A percentile compares a stretch with the other conserved stretches of the same genome.
phyloP scores from a whole-genome alignment of 2,888 invertebrate species.

The Sialis fuliginosa region DNA sequence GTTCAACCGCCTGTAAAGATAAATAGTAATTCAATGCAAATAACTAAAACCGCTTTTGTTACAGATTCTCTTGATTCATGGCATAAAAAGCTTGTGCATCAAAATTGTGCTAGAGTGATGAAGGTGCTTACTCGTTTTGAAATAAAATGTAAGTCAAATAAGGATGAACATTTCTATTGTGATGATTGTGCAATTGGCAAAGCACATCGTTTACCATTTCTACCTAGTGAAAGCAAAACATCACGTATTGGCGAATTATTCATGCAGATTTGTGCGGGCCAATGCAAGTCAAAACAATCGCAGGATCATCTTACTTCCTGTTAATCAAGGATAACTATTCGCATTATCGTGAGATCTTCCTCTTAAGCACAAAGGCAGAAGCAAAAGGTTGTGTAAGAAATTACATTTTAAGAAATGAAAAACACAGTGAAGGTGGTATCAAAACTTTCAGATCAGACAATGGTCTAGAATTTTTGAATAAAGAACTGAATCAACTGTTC shows the following conservation, averaged over 20 bases:
- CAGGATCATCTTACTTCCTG: slow-evolving; percentile 1
- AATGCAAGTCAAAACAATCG: not conserved
- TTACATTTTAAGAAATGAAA: slow-evolving; percentile 13
- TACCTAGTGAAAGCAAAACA: not conserved
- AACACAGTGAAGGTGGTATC: slow-evolving; percentile 13
- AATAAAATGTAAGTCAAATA: not conserved
- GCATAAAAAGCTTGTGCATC: not conserved
- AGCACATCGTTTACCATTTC: not conserved
- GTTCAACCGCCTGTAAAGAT: not conserved
- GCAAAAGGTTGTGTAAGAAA: slow-evolving; percentile 9
- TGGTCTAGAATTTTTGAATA: slow-evolving; percentile 15
- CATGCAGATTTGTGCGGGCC: not conserved
- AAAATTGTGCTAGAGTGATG: not conserved
- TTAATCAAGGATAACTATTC: slow-evolving; percentile 13
- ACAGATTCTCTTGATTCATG: not conserved
- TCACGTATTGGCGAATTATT: not conserved
- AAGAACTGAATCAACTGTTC: slow-evolving; percentile 11
- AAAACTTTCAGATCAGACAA: slow-evolving; percentile 14
- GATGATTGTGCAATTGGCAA: not conserved
- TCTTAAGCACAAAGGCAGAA: slow-evolving; percentile 12
- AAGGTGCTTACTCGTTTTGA: not conserved
- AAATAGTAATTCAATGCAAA: not conserved
- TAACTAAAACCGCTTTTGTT: not conserved
- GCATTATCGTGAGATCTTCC: slow-evolving; percentile 9
- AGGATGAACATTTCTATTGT: not conserved